Percentiles rank a stretch among this genome's conserved stretches.
Evolutionary conservation across 2,888 invertebrate genomes (phyloP).

Genomic region (Parthenolecanium corni): DNA sequence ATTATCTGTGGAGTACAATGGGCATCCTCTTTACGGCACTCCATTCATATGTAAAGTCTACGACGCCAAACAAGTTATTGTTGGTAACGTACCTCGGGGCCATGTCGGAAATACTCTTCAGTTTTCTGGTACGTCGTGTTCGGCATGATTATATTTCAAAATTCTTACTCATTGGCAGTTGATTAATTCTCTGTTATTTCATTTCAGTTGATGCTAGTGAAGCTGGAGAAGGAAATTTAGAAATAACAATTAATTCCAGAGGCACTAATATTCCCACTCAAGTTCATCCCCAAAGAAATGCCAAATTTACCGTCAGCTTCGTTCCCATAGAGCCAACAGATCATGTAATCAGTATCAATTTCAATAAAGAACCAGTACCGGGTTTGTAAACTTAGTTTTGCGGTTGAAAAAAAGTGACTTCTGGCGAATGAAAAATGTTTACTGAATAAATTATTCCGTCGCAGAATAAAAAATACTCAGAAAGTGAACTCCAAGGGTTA

Average conservation of each 20-base stretch:
- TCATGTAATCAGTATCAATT: slow-evolving; percentile 92
- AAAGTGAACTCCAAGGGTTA: too few species aligned
- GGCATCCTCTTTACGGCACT: slow-evolving; percentile 74
- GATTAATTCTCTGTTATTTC: neutral
- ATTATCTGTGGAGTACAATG: slow-evolving; percentile 82
- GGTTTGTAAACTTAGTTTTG: slow-evolving; percentile 35
- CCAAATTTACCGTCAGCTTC: slow-evolving; percentile 89
- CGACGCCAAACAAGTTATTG: slow-evolving; percentile 76
- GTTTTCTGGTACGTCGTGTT: slow-evolving; percentile 51
- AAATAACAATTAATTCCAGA: slow-evolving; percentile 89
- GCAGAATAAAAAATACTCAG: too few species aligned
- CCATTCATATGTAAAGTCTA: slow-evolving; percentile 85
- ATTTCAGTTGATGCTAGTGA: slow-evolving; percentile 77
- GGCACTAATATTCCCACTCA: slow-evolving; percentile 90
- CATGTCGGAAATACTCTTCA: slow-evolving; percentile 84
- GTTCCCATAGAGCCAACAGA: slow-evolving; percentile 87
- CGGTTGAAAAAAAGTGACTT: neutral
- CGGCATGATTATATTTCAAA: neutral
- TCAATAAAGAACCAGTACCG: slow-evolving; percentile 73
- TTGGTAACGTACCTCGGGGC: slow-evolving; percentile 67
- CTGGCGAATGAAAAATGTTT: neutral
- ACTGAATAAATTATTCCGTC: neutral
- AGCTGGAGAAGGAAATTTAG: slow-evolving; percentile 93
- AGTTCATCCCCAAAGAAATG: slow-evolving; percentile 83
- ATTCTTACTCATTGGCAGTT: neutral